Evolutionary conservation across 2,113 vertebrate species (phyloP).

Genomic region (Chroicocephalus ridibundus): DNA sequence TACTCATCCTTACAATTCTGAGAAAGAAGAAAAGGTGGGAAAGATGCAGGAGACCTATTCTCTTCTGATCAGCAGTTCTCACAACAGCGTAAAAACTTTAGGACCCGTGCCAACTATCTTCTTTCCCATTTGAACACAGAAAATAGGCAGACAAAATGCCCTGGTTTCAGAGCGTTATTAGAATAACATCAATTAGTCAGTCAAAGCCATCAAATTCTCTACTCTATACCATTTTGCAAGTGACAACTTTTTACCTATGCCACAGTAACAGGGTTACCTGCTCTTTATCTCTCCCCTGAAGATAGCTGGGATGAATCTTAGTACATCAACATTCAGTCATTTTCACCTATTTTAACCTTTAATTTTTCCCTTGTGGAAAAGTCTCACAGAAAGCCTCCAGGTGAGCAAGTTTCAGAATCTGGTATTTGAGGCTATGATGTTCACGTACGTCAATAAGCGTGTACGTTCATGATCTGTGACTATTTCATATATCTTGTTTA

Average conservation of each 20-base stretch:
- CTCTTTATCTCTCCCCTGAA: not conserved
- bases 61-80: not conserved
- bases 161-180: not conserved
- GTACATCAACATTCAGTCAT: not conserved
- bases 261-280: not conserved
- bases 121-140: not conserved
- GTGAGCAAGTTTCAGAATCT: not conserved
- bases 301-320: not conserved
- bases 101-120: not conserved
- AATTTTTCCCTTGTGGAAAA: not conserved
- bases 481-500: not conserved
- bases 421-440: not conserved
- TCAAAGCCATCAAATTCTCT: not conserved
- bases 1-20: not conserved
- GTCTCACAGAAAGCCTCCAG: not conserved
- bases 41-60: not conserved
- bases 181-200: not conserved
- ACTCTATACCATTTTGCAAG: not conserved
- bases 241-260: not conserved
- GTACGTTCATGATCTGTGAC: not conserved
- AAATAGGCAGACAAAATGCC: not conserved
- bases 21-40: not conserved
- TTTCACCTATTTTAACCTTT: not conserved
- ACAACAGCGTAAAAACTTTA: not conserved
- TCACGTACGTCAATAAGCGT: not conserved